These are phyloP conservation scores for Orthosia gracilis DNA, from an alignment of 2,888 invertebrate genomes.

Conservation along the genomic window DNA sequence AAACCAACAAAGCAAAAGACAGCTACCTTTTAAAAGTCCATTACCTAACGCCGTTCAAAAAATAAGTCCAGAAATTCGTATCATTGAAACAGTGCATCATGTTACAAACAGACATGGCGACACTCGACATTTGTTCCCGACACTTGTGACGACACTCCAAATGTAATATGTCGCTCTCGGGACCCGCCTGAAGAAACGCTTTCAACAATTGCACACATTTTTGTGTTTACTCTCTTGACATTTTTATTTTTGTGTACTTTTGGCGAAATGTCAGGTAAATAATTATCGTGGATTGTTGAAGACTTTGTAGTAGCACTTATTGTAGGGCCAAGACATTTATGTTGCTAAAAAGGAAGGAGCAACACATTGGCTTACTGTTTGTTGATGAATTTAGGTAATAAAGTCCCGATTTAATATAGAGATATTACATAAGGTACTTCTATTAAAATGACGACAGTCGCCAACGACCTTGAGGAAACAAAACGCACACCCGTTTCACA, in stretches of 20 bases:
- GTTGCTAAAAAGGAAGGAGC: background rate
- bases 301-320: background rate
- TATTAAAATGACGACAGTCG: too few relatives aligned
- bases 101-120: constrained; percentile 55
- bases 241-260: constrained; percentile 51
- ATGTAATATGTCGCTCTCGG: constrained; percentile 71
- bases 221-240: constrained; percentile 53
- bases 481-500: too few relatives aligned
- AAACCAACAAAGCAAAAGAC: constrained; percentile 4
- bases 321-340: too few relatives aligned
- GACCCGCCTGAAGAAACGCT: constrained; percentile 63
- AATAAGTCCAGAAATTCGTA: constrained; percentile 30
- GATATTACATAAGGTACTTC: background rate
- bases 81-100: constrained; percentile 66
- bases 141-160: constrained; percentile 65
- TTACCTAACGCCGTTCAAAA: constrained; percentile 23
- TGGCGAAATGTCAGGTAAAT: constrained; percentile 49
- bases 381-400: background rate
- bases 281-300: constrained; percentile 30
- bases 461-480: too few relatives aligned
- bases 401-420: background rate
- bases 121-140: constrained; percentile 63
- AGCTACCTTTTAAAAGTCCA: constrained; percentile 29
- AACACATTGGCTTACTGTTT: background rate
- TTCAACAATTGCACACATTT: constrained; percentile 65